Conservation (phyloP, 2,797 vertebrate species). For the Oreonectes daqikongensis region DNA sequence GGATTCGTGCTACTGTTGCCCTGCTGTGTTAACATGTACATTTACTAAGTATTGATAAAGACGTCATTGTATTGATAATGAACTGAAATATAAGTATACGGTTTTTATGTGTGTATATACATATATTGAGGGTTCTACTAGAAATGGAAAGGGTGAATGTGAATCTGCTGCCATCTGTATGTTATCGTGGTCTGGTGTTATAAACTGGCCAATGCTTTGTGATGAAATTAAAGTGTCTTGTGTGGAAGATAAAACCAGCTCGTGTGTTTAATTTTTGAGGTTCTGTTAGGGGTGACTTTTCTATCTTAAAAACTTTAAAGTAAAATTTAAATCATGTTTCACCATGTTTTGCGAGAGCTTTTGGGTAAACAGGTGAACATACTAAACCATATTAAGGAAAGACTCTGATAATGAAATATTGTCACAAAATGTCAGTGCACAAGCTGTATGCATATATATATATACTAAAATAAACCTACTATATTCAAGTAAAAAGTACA, state of each 20-base stretch:
- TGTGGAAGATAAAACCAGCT: conserved; percentile 29
- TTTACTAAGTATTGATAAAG: conserved; percentile 47
- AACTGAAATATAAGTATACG: conserved; percentile 43
- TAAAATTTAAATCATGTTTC: too few relatives aligned
- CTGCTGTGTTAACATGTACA: conserved; percentile 49
- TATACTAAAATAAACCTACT: too few relatives aligned
- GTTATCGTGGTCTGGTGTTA: conserved; percentile 48
- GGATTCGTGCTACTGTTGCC: conserved; percentile 61
- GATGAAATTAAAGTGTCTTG: conserved; percentile 57
- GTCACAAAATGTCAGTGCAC: too few relatives aligned
- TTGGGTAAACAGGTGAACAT: too few relatives aligned
- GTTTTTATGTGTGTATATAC: conserved; percentile 43
- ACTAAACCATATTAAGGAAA: too few relatives aligned
- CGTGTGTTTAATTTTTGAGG: neutral
- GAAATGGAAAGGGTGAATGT: conserved; percentile 40
- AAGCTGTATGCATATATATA: too few relatives aligned
- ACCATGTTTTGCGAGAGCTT: too few relatives aligned
- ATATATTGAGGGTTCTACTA: conserved; percentile 18
- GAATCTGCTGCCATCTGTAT: conserved; percentile 53
- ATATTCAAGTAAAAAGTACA: too few relatives aligned
- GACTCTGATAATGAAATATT: too few relatives aligned
- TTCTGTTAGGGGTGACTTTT: too few relatives aligned
- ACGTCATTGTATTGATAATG: conserved; percentile 47
- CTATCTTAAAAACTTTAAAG: too few relatives aligned
- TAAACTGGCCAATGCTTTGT: conserved; percentile 52